Base-by-base conservation (phyloP, 2,888 invertebrate species). In the Pemphredon lugubris region DNA sequence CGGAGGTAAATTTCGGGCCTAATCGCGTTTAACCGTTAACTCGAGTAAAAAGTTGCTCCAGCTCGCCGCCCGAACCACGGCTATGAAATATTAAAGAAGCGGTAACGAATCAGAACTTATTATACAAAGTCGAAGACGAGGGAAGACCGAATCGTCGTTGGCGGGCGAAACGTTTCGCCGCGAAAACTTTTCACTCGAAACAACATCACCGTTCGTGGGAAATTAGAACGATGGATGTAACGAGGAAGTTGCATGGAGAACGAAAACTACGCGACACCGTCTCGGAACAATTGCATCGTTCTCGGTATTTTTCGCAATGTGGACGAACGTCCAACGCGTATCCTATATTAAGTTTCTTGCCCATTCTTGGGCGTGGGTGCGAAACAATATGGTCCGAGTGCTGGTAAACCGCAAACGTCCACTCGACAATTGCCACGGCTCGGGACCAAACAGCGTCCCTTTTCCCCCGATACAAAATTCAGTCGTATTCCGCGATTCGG, bases 341-440 rank as follows among this genome's bases (percentile, higher is more conserved):
- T 1, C 11, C 42, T n/a, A 32, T 45, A 68, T 73, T 59, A 57
- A 58, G 48, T 57, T 63, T 63, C 57, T 32, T 23, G 11, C 9
- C 13, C 30, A 6, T 13, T 42, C 37, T 32, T 13, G 14, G 47
- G 51, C 57, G 57, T 13, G 44, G 21, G 20, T 39, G 16, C 39
- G 42, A 55, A 75, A 59, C 50, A 64, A 30, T 39, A 30, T 2
- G 21, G 11, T 16, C 6, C 23, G 7, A n/a, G 37, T 9, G 16
- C 21, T 4, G 34, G 32, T 30, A 59, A 66, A 63, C 45, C 48
- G 54, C 26, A 30, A 68, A 42, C 42, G 26, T 30, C 3, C 7
- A 32, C n/a, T 16, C 53, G 51, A 55, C 47, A 60, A 50, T 20
- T 37, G 32, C 37, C 59, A 6, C 2, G 7, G 32, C 9, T 30